Evolutionary conservation across 2,797 vertebrate genomes (phyloP).

Genomic region (Todus mexicanus): DNA sequence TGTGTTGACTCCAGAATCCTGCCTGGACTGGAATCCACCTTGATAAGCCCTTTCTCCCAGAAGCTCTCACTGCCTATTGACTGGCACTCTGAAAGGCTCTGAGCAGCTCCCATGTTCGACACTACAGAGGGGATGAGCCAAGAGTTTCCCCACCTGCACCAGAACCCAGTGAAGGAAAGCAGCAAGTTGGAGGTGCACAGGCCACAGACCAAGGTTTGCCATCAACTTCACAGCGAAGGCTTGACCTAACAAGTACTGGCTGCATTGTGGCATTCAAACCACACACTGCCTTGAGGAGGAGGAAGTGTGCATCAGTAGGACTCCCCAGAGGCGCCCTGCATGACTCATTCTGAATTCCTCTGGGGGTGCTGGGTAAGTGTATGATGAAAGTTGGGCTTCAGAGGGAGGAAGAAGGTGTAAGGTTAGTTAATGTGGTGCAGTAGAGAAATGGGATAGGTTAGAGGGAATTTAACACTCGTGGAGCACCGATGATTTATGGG

Average conservation of each 20-base stretch:
- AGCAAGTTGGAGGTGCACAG: no score
- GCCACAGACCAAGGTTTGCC: background rate
- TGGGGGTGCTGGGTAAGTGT: slow-evolving; percentile 43
- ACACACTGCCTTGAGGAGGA: slow-evolving; percentile 49
- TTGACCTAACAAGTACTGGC: background rate
- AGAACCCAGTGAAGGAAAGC: background rate
- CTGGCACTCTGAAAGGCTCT: slow-evolving; percentile 6
- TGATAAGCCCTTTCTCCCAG: background rate
- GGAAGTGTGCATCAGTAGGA: slow-evolving; percentile 67
- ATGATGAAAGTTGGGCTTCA: slow-evolving; percentile 41
- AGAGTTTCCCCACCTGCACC: background rate
- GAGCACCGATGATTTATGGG: background rate
- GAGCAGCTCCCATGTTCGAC: background rate
- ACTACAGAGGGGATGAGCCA: background rate
- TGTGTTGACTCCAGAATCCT: background rate
- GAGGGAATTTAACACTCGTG: background rate
- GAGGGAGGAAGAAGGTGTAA: background rate
- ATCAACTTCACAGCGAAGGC: background rate
- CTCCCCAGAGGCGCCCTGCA: slow-evolving; percentile 18
- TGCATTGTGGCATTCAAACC: slow-evolving; percentile 49
- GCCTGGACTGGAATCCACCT: background rate
- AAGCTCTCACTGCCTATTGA: background rate
- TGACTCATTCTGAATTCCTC: slow-evolving; percentile 67
- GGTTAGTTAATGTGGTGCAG: background rate
- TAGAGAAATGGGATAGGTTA: background rate